A percentile compares a stretch with the other conserved stretches of the same genome.
Conservation (phyloP, 2,888 invertebrate species). For the Zeuzera pyrina region DNA sequence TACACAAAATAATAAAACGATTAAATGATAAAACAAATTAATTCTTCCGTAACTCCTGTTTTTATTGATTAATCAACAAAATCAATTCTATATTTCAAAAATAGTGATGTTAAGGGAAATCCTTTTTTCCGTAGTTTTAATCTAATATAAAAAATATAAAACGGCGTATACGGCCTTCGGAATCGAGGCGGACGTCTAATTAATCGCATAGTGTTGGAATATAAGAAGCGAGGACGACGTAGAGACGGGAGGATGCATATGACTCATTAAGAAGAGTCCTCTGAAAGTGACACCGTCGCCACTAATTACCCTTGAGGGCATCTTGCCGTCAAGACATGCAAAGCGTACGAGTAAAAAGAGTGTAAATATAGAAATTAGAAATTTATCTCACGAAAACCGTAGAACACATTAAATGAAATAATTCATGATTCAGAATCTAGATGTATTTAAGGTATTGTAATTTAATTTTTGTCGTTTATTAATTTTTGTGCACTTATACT, state of each 20-base stretch:
- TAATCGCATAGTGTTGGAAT: constrained; percentile 28
- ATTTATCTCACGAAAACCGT: neutral
- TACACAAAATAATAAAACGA: too few relatives aligned
- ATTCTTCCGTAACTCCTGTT: too few relatives aligned
- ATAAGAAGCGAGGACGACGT: constrained; percentile 13
- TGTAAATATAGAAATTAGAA: neutral
- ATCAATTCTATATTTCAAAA: too few relatives aligned
- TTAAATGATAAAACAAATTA: too few relatives aligned
- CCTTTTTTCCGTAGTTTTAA: too few relatives aligned
- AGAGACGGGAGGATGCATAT: constrained; percentile 27
- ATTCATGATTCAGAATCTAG: neutral
- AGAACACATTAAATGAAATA: neutral
- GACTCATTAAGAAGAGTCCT: constrained; percentile 53
- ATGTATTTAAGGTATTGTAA: too few relatives aligned
- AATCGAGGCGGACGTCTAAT: constrained; percentile 30
- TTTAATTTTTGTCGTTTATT: too few relatives aligned
- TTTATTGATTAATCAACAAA: too few relatives aligned
- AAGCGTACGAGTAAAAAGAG: neutral
- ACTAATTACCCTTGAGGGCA: constrained; percentile 60
- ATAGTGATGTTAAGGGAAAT: too few relatives aligned
- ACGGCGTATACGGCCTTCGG: too few relatives aligned
- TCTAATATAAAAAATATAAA: too few relatives aligned
- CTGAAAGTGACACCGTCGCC: constrained; percentile 62
- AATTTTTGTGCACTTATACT: neutral
- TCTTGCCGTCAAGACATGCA: constrained; percentile 36